Percentiles rank a stretch among this genome's conserved stretches.
phyloP scores from a whole-genome alignment of 2,888 invertebrate species.

The Drosophila percnosoma region DNA sequence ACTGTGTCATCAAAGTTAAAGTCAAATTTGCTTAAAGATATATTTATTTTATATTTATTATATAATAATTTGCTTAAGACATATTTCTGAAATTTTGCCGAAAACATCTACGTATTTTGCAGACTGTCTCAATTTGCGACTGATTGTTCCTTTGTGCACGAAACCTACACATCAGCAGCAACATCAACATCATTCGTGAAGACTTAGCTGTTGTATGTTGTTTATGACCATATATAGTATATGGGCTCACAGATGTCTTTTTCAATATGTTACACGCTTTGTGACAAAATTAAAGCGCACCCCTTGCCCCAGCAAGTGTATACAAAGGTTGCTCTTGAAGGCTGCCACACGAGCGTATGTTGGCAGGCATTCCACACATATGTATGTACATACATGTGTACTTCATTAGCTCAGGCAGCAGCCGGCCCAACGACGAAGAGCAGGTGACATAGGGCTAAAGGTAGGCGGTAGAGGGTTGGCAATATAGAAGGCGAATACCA shows the following conservation, averaged over 20 bases:
- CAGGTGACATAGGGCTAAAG: neutral
- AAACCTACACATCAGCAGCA: neutral
- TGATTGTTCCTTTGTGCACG: neutral
- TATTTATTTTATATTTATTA: neutral
- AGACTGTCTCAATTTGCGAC: neutral
- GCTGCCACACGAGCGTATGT: conserved; percentile 44
- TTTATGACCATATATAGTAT: neutral
- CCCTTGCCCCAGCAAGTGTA: neutral
- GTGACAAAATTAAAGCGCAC: neutral
- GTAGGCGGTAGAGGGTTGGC: neutral
- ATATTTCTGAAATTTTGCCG: too few relatives aligned
- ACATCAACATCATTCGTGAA: neutral
- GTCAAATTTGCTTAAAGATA: neutral
- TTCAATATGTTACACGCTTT: neutral
- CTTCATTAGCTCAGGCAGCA: conserved; percentile 70
- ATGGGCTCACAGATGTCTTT: neutral
- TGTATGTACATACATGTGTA: conserved; percentile 40
- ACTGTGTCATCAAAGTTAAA: neutral
- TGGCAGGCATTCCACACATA: conserved; percentile 1
- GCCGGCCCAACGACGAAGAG: conserved; percentile 25
- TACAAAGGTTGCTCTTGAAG: conserved; percentile 56
- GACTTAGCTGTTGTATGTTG: neutral
- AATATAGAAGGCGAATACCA: conserved; percentile 27
- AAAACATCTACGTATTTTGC: neutral
- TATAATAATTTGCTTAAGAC: too few relatives aligned